phyloP scores from a whole-genome alignment of 2,888 invertebrate genomes.

The Sclerodermus sp. region DNA sequence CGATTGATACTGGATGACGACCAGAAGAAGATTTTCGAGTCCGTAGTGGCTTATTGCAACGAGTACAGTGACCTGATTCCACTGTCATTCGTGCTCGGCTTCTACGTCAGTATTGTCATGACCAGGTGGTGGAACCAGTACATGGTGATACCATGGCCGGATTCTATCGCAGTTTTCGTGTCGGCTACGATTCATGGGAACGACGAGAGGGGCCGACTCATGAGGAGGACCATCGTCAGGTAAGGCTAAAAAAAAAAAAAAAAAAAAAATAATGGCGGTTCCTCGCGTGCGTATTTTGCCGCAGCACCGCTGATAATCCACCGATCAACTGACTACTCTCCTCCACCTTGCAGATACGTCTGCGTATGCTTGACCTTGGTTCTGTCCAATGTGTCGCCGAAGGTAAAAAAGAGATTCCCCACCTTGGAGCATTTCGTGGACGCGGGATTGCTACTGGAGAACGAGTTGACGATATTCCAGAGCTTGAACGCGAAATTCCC shows the following conservation, averaged over 20 bases:
- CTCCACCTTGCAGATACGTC: conserved; percentile 56
- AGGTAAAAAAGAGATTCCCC: conserved; percentile 87
- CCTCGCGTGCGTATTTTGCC: no score
- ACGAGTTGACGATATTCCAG: conserved; percentile 78
- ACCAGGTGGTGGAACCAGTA: conserved; percentile 79
- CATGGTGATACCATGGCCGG: conserved; percentile 64
- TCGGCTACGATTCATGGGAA: conserved; percentile 64
- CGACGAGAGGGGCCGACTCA: conserved; percentile 62
- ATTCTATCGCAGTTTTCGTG: conserved; percentile 63
- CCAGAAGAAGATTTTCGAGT: conserved; percentile 79
- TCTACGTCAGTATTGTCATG: conserved; percentile 92
- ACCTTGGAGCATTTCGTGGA: conserved; percentile 81
- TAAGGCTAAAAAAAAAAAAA: conserved; percentile 16
- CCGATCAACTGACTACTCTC: neutral
- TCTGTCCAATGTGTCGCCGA: conserved; percentile 81
- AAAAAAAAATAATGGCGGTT: no score
- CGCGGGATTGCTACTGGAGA: conserved; percentile 79
- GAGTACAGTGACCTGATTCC: conserved; percentile 87
- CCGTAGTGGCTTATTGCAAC: conserved; percentile 81
- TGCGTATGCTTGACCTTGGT: conserved; percentile 88
- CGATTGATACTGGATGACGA: conserved; percentile 68
- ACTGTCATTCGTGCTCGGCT: conserved; percentile 89
- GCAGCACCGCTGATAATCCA: no score
- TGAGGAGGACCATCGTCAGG: conserved; percentile 63
- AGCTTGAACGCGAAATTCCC: conserved; percentile 80